phyloP scores from a whole-genome alignment of 2,888 invertebrate species.

The Drosophila monieri region DNA sequence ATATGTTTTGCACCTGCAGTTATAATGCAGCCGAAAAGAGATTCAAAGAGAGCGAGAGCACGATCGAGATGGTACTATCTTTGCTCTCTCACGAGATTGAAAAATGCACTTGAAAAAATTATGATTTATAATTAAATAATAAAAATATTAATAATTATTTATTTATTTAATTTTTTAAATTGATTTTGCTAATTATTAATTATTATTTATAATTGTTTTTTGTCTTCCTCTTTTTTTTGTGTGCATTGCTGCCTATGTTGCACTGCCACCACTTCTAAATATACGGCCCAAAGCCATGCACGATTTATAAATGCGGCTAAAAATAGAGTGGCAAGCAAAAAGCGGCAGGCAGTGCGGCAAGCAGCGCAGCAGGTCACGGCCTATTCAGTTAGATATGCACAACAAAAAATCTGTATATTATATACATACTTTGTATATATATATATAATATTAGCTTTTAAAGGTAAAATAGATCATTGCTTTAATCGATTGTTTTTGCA shows the following conservation, averaged over 20 bases:
- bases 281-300: constrained; percentile 78
- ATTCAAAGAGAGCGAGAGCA: background rate
- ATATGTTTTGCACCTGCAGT: constrained; percentile 19
- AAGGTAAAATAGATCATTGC: background rate
- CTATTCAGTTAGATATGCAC: constrained; percentile 65
- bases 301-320: constrained; percentile 80
- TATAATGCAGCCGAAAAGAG: constrained; percentile 3
- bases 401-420: background rate
- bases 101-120: background rate
- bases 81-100: background rate
- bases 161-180: background rate
- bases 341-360: constrained; percentile 31
- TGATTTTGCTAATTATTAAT: background rate
- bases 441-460: background rate
- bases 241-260: constrained; percentile 44
- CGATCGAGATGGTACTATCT: background rate
- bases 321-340: constrained; percentile 73
- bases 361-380: constrained; percentile 79
- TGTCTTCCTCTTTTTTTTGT: background rate
- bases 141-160: background rate
- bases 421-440: background rate
- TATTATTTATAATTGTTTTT: background rate
- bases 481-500: background rate
- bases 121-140: background rate
- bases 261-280: constrained; percentile 72